phyloP scores from a whole-genome alignment of 2,888 invertebrate species.

The Scaptomyza caliginosa region DNA sequence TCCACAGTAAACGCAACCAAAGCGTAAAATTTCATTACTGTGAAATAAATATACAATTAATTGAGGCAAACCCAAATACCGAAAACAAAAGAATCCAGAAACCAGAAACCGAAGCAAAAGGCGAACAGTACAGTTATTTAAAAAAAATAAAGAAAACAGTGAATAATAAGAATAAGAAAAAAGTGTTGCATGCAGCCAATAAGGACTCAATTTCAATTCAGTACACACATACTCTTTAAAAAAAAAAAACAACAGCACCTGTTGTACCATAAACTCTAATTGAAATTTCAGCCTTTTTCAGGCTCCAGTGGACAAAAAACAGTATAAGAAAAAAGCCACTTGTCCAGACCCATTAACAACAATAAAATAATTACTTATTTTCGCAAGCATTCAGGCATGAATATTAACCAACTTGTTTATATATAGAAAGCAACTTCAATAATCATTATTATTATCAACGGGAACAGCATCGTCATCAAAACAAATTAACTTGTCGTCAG shows the following conservation, averaged over 20 bases:
- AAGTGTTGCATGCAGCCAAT: conserved; percentile 27
- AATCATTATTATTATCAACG: conserved; percentile 44
- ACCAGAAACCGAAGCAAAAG: conserved; percentile 43
- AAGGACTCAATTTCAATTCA: conserved; percentile 11
- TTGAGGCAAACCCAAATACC: conserved; percentile 29
- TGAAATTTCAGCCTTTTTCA: conserved; percentile 4
- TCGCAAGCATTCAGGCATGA: conserved; percentile 28
- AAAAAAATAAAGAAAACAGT: conserved; percentile 16
- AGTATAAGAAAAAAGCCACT: conserved; percentile 14
- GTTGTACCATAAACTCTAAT: conserved; percentile 1
- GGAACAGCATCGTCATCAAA: conserved; percentile 28
- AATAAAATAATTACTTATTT: conserved; percentile 56
- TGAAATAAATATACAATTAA: conserved; percentile 67
- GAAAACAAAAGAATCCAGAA: conserved; percentile 56
- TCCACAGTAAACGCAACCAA: conserved; percentile 32
- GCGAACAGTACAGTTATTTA: conserved; percentile 1
- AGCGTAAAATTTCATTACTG: conserved; percentile 72
- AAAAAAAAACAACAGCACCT: not conserved
- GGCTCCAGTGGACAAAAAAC: not conserved
- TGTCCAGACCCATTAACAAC: conserved; percentile 40
- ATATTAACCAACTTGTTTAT: conserved; percentile 26
- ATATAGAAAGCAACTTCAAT: conserved; percentile 41
- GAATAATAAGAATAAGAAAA: conserved; percentile 24
- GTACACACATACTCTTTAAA: not conserved
- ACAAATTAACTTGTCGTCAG: conserved; percentile 67